Evolutionary conservation across 2,797 vertebrate species (phyloP), one percentile per base, ranked within the genome.

Genomic region (Benthosema pterotum): DNA sequence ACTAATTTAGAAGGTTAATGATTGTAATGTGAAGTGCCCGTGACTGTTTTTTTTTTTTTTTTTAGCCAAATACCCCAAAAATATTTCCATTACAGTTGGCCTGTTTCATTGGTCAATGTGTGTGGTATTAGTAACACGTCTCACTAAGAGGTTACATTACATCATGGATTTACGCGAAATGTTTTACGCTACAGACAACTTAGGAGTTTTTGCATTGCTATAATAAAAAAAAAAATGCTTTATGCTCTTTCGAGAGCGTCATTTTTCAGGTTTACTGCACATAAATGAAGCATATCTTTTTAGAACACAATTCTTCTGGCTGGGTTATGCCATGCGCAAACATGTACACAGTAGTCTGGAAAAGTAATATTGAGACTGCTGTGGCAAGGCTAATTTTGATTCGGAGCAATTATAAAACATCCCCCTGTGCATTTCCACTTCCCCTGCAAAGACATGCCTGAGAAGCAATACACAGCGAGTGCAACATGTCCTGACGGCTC

Each of bases 11-110:
- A 25, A 46, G 18, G 65, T 51, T 43, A 54, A 16, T 55, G 65
- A 43, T 42, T 19, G 13, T 19, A 15, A 17, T 50, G 3, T 56
- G 17, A 17, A 56, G 46, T 57, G 22, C 22, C 3, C 42, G 43
- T 52, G 32, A 38, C 56, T 61, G 60, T 71, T 55, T 57, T 19
- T 47, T 46, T 71, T 55, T 57, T 38, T 42, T 45, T 71, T 54
- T 57, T 38, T 42, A 46, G 53, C 15, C 17, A 50, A 28, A 42
- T 43, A 58, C 47, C 47, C 42, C 60, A 52, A 25, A 19, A 48
- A 28, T 57, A 53, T 58, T 11, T 13, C 57, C 54, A 45, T 38
- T 38, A 38, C 32, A 38, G 32, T 38, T 2, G 32, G 32, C 32
- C 32, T 38, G 11, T 38, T 38, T 38, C 1, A 9, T 38, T 38